These are phyloP conservation scores for Meganola albula DNA, from an alignment of 2,888 invertebrate species.

Conservation along the genomic window DNA sequence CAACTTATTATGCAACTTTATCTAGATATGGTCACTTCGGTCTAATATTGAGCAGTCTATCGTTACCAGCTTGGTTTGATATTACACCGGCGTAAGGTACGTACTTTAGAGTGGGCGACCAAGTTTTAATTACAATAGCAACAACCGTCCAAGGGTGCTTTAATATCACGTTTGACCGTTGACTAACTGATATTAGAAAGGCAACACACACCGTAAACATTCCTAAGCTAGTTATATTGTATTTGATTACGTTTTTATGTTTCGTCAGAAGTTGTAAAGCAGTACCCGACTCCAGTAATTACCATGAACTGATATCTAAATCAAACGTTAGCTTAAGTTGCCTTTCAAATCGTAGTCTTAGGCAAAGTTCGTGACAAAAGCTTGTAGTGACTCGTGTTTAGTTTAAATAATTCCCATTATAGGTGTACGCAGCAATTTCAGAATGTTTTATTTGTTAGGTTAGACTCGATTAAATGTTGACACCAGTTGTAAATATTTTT, in stretches of 20 bases:
- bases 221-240: slow-evolving; percentile 30
- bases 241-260: slow-evolving; percentile 28
- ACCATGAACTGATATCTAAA: slow-evolving; percentile 4
- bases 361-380: slow-evolving; percentile 20
- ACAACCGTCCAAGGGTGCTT: slow-evolving; percentile 33
- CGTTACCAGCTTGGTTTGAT: neutral
- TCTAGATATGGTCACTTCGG: neutral
- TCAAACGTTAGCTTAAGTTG: slow-evolving; percentile 6
- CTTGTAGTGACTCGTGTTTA: too few species aligned
- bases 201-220: slow-evolving; percentile 41
- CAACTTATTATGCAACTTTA: slow-evolving; percentile 44
- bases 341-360: slow-evolving; percentile 32
- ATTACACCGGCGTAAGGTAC: slow-evolving; percentile 8
- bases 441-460: too few species aligned
- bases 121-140: slow-evolving; percentile 23
- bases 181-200: slow-evolving; percentile 56
- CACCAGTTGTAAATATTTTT: too few species aligned
- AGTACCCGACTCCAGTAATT: slow-evolving; percentile 12
- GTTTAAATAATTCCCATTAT: too few species aligned
- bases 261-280: slow-evolving; percentile 24
- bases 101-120: too few species aligned
- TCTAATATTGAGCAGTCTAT: neutral
- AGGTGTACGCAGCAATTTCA: too few species aligned
- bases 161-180: slow-evolving; percentile 35
- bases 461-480: too few species aligned